Percentiles rank a stretch among this genome's conserved stretches.
Evolutionary conservation across 2,113 vertebrate species (phyloP).

Genomic region (Corvus moneduloides): DNA sequence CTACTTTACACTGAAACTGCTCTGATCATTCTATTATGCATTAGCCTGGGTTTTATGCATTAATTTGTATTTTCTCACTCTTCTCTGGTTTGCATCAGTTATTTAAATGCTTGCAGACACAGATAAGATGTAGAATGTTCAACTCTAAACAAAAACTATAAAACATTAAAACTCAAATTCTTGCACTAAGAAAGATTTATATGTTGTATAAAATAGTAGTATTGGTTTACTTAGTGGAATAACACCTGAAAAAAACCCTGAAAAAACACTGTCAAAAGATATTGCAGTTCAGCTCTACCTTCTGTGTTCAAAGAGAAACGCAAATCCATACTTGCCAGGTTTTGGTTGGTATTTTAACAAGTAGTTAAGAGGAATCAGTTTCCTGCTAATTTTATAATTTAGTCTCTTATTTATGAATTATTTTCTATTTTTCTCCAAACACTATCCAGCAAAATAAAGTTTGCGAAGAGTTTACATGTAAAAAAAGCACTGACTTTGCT

Average conservation of each 20-base stretch:
- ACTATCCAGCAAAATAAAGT: neutral
- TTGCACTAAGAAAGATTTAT: neutral
- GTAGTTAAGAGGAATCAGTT: neutral
- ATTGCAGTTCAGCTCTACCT: neutral
- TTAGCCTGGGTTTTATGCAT: neutral
- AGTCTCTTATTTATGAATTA: neutral
- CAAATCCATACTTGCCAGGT: neutral
- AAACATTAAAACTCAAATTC: neutral
- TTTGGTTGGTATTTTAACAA: neutral
- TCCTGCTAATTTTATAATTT: neutral
- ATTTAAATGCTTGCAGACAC: neutral
- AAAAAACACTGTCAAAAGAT: neutral
- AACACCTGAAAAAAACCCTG: neutral
- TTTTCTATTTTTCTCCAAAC: neutral
- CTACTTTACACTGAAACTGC: neutral
- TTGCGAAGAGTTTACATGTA: neutral
- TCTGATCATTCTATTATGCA: neutral
- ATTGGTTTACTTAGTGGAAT: neutral
- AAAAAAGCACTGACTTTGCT: neutral
- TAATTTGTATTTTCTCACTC: neutral
- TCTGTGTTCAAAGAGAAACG: neutral
- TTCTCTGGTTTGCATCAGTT: neutral
- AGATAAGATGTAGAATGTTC: neutral
- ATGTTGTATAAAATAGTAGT: neutral
- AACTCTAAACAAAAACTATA: neutral